Conservation (phyloP, 2,888 invertebrate species). For the Elmis aenea region DNA sequence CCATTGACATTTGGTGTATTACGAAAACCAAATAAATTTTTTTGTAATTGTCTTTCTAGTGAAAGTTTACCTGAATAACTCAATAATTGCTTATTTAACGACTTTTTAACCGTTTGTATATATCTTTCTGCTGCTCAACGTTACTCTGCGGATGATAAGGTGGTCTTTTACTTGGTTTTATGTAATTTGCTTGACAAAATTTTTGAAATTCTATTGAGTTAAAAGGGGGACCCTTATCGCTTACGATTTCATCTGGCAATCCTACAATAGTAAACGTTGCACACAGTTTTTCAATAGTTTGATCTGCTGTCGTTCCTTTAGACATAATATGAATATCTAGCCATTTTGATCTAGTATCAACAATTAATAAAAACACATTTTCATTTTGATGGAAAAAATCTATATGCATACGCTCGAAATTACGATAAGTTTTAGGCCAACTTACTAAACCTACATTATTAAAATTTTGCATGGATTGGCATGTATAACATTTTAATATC, state of each 20-base stretch:
- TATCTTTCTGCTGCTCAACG: slow-evolving; percentile 22
- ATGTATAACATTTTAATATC: too few relatives aligned
- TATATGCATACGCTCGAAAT: too few relatives aligned
- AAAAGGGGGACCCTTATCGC: slow-evolving; percentile 26
- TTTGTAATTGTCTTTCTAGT: too few relatives aligned
- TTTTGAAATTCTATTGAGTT: slow-evolving; percentile 16
- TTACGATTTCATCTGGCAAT: slow-evolving; percentile 19
- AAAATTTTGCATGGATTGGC: too few relatives aligned
- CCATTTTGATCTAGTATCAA: slow-evolving; percentile 24
- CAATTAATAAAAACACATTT: slow-evolving; percentile 15
- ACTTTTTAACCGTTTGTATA: slow-evolving; percentile 27
- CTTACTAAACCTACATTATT: too few relatives aligned
- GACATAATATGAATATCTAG: slow-evolving; percentile 24
- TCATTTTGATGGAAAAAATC: slow-evolving; percentile 7
- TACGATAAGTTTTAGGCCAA: too few relatives aligned
- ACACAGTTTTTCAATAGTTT: too few relatives aligned
- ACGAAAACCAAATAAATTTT: too few relatives aligned
- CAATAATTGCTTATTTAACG: too few relatives aligned
- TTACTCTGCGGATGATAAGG: slow-evolving; percentile 25
- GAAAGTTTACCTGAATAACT: too few relatives aligned
- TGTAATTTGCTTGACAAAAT: slow-evolving; percentile 26
- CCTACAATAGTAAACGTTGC: slow-evolving; percentile 25
- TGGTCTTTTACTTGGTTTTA: slow-evolving; percentile 20
- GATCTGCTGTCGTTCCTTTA: too few relatives aligned
- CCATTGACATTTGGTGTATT: too few relatives aligned